Base-by-base conservation (phyloP, 2,888 invertebrate species). In the Netelia virgata region DNA sequence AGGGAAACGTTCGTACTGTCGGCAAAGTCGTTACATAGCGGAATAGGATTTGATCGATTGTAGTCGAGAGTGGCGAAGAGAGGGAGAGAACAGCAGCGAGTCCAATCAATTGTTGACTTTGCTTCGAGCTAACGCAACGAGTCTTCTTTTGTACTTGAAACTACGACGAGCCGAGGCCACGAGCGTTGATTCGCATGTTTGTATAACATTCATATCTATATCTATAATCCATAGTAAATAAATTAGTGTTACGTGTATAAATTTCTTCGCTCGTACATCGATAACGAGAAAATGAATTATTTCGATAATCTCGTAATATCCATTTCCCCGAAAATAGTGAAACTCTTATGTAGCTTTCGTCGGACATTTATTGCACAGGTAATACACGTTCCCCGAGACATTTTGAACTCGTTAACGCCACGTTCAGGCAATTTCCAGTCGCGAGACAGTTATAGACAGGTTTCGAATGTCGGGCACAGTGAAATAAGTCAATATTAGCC, bases 41-140 rank as follows among this genome's bases (percentile, higher is more conserved):
- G 6, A 59, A 68, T 70, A 41, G 57, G 41, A 57, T 70, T 70
- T 55, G 41, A 70, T 70, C 57, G 57, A 70, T 57, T 70, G 70
- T 57, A 57, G 57, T 57, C 41, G 70, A 57, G 18, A 55, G 8
- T 5, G 18, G 16, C 16, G 10, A n/a, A 57, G 57, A 18, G 57
- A 57, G 57, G 16, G 57, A 57, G 57, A 18, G n/a, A n/a, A n/a
- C n/a, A n/a, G n/a, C n/a, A n/a, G 41, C n/a, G 43, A 43, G 64
- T 3, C 43, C 64, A 66, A 66, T 18, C 70, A 41, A 53, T 70
- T 41, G 70, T 53, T 57, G 16, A 70, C 57, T 57, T 57, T 57
- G 55, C 57, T 10, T 18, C 16, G 57, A 18, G 16, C 57, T 8
- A 10, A 11, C 36, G 36, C 11, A 36, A 36, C 36, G 41, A 10